Percentiles rank a stretch among this genome's conserved stretches.
Evolutionary conservation across 2,888 invertebrate species (phyloP).

Genomic region (Caenorhabditis sulstoni): DNA sequence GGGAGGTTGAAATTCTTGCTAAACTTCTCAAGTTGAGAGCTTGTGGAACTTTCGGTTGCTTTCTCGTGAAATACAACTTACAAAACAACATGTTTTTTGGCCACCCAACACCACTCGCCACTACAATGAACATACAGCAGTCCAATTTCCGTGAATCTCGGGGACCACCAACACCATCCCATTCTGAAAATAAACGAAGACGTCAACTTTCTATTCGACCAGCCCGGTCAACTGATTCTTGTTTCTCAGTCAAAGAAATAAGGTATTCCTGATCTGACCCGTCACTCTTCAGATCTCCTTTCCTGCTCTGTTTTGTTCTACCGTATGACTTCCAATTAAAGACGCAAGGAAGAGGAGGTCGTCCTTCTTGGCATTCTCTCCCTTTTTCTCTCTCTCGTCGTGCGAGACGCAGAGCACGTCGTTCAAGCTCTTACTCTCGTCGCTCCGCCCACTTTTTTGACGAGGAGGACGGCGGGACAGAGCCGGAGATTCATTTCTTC

Average conservation of each 20-base stretch:
- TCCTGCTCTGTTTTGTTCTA: conserved; percentile 8
- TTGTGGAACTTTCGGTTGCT: not conserved
- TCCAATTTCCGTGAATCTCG: conserved; percentile 18
- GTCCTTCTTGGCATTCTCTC: not conserved
- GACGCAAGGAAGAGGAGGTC: not conserved
- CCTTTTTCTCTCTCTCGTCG: not conserved
- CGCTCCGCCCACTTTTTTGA: conserved; percentile 52
- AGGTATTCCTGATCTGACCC: too few species aligned
- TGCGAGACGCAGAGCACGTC: conserved; percentile 50
- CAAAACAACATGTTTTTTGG: conserved; percentile 26
- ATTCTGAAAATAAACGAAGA: not conserved
- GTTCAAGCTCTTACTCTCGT: conserved; percentile 52
- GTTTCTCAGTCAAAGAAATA: too few species aligned
- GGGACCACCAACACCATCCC: not conserved
- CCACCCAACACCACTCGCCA: not conserved
- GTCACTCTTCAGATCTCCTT: not conserved
- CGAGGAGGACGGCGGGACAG: conserved; percentile 27
- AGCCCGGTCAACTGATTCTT: too few species aligned
- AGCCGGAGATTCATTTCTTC: conserved; percentile 51
- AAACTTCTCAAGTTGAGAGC: conserved; percentile 1
- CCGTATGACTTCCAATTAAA: conserved; percentile 53
- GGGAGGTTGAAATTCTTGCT: not conserved
- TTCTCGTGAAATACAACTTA: conserved; percentile 6
- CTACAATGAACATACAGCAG: conserved; percentile 1
- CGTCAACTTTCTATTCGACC: not conserved